Base-by-base conservation (phyloP, 2,797 vertebrate species). In the Argentina silus region DNA sequence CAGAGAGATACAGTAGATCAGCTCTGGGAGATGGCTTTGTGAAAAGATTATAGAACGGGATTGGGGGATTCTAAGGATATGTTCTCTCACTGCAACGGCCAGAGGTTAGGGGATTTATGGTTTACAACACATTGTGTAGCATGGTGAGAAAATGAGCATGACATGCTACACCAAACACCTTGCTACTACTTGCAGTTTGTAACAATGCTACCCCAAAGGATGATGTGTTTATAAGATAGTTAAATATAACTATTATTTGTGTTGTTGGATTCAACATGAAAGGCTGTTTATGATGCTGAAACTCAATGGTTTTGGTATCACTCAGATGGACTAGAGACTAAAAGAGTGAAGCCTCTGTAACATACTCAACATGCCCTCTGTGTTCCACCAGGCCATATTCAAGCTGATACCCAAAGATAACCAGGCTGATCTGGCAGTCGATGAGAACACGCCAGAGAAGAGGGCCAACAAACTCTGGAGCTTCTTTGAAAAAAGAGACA, bases 401-500 rank as follows among this genome's bases (percentile, higher is more conserved):
- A 96, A 95, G 83, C 93, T 97, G 90, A 96, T 96, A 78, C 94
- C 90, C 3, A 83, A 86, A 21, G 92, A 95, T 6, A 94, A 97
- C 3, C 3, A 89, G 23, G 50, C 73, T 0, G 1, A 2, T 1
- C 91, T 97, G 50, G 86, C 94, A 0, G 87, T 90, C 0, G 95
- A 96, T 27, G 96, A 97, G 78, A 95, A 95, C 88, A 93, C 95
- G 0, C 89, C 95, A 0, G 93, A 96, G 23, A 97, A 97, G 81
- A 91, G 96, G 66, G 88, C 95, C 0, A 83, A 94, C 12, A 97
- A 97, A 89, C 93, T 97, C 74, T 97, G 96, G 96, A 78, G 66
- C 0, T 93, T 78, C 84, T 97, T 97, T 23, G 86, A 94, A 0
- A 96, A 96, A 83, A 88, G 83, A 6, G 95, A 96, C 0, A 81